Percentiles rank a stretch among this genome's conserved stretches.
Conservation (phyloP, 2,888 invertebrate genomes). For the Caenorhabditis imperialis region DNA sequence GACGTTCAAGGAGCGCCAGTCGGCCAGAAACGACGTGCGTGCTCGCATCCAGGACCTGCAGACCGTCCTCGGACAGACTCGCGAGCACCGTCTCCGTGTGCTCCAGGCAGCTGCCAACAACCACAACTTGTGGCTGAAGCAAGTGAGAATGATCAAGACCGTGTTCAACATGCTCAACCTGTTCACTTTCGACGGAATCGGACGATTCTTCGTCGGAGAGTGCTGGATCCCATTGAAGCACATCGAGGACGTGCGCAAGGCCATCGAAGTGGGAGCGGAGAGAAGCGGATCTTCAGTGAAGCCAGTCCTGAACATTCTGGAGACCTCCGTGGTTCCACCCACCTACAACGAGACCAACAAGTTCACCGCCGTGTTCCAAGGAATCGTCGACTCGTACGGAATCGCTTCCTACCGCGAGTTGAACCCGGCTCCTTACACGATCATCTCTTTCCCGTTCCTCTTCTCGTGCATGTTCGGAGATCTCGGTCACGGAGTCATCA, state of each 20-base stretch:
- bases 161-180: constrained; percentile 97
- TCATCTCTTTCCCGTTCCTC: constrained; percentile 96
- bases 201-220: constrained; percentile 98
- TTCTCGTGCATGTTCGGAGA: constrained; percentile 99
- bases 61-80: constrained; percentile 81
- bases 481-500: constrained; percentile 90
- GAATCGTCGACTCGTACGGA: constrained; percentile 95
- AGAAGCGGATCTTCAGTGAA: constrained; percentile 90
- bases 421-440: constrained; percentile 96
- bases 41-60: constrained; percentile 84
- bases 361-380: constrained; percentile 91
- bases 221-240: constrained; percentile 94
- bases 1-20: constrained; percentile 84
- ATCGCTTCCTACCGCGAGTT: constrained; percentile 95
- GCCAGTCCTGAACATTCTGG: constrained; percentile 95
- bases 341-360: constrained; percentile 97
- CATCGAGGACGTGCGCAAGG: constrained; percentile 91
- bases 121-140: constrained; percentile 95
- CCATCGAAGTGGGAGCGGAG: constrained; percentile 90
- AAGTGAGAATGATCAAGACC: constrained; percentile 96
- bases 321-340: constrained; percentile 89
- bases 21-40: constrained; percentile 74
- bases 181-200: constrained; percentile 98
- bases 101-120: constrained; percentile 97
- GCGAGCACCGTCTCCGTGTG: constrained; percentile 74